Evolutionary conservation across 2,888 invertebrate species (phyloP).

Genomic region (Acanthopleura granulata): DNA sequence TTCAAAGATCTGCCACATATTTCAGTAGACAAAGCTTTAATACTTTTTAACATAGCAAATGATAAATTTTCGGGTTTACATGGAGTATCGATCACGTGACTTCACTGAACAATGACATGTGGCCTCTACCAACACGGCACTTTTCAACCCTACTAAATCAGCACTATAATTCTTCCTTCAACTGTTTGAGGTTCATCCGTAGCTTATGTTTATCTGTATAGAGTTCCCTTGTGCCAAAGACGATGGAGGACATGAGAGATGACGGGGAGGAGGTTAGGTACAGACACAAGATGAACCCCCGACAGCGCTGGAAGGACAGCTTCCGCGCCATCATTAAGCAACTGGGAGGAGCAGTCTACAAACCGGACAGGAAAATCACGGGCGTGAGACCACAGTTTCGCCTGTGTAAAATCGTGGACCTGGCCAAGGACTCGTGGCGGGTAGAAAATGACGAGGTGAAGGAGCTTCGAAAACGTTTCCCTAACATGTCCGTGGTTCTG

Average conservation of each 20-base stretch:
- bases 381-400: not conserved
- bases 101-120: too few species aligned
- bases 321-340: not conserved
- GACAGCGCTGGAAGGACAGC: constrained; percentile 3
- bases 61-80: too few species aligned
- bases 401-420: not conserved
- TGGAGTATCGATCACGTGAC: too few species aligned
- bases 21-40: too few species aligned
- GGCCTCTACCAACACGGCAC: too few species aligned
- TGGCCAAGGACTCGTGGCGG: constrained; percentile 6
- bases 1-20: too few species aligned
- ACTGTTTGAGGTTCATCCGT: too few species aligned
- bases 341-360: not conserved
- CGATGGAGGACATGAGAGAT: not conserved
- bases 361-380: not conserved
- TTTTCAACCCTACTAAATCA: too few species aligned
- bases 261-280: not conserved
- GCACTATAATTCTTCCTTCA: too few species aligned
- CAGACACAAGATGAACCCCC: not conserved
- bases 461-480: not conserved
- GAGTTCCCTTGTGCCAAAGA: not conserved
- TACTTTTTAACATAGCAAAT: too few species aligned
- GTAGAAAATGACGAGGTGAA: constrained; percentile 13
- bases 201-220: too few species aligned
- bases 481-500: not conserved